These are phyloP conservation scores for Takifugu rubripes DNA, from an alignment of 2,797 vertebrate species.

Conservation along the genomic window DNA sequence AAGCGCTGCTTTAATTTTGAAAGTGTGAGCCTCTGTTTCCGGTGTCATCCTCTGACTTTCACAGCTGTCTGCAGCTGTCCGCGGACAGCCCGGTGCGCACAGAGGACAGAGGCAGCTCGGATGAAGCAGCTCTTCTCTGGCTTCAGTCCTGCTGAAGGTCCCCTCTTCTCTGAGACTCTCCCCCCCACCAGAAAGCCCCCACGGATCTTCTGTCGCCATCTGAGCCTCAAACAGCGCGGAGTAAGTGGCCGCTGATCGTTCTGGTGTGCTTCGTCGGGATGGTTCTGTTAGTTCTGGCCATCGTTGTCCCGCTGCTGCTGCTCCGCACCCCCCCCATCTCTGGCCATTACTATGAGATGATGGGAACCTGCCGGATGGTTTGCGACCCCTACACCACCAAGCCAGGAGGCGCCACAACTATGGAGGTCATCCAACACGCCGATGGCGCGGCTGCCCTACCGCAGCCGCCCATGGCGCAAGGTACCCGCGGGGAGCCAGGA, in stretches of 20 bases:
- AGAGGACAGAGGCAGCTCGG: conserved; percentile 23
- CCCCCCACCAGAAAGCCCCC: conserved; percentile 70
- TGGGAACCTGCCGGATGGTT: conserved; percentile 95
- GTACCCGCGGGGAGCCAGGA: conserved; percentile 85
- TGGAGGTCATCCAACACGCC: conserved; percentile 86
- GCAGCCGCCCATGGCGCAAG: conserved; percentile 82
- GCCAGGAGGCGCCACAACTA: conserved; percentile 73
- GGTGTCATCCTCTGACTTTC: conserved; percentile 13
- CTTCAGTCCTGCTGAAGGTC: conserved; percentile 5
- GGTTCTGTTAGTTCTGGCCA: conserved; percentile 77
- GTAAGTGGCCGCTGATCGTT: conserved; percentile 77
- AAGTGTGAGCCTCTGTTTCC: conserved; percentile 18
- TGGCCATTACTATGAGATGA: conserved; percentile 93
- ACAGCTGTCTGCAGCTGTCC: conserved; percentile 38
- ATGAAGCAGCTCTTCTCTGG: conserved; percentile 10
- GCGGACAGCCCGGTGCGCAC: conserved; percentile 20
- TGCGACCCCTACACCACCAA: conserved; percentile 87
- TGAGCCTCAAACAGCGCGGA: conserved; percentile 78
- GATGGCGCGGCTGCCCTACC: conserved; percentile 75
- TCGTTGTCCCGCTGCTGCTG: conserved; percentile 82
- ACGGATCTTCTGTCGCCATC: conserved; percentile 75
- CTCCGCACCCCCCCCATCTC: conserved; percentile 77
- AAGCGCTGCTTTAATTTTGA: conserved; percentile 46
- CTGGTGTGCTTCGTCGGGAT: conserved; percentile 80
- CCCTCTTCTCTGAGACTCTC: conserved; percentile 71